Evolutionary conservation across 2,113 vertebrate genomes (phyloP).

Genomic region (Odontesthes bonariensis): DNA sequence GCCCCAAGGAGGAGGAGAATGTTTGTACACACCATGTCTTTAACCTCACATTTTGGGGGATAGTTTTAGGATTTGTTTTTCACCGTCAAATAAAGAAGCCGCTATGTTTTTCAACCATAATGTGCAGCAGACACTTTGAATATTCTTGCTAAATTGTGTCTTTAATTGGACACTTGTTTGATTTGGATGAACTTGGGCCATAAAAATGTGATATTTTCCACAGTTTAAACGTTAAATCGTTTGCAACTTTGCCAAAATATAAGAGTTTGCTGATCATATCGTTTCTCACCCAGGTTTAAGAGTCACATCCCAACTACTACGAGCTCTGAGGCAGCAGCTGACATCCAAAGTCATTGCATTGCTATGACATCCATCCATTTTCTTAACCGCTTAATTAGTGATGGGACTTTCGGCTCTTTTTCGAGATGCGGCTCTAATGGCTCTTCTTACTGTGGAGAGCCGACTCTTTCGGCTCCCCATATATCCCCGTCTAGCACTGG

Average conservation of each 20-base stretch:
- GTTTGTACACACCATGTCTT: conserved; percentile 55
- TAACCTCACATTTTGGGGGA: conserved; percentile 22
- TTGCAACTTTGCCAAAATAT: too few relatives aligned
- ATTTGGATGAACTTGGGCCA: neutral
- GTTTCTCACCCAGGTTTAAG: too few relatives aligned
- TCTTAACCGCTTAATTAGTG: too few relatives aligned
- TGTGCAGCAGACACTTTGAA: accelerated
- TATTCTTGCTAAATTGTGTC: neutral
- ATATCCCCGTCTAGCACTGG: too few relatives aligned
- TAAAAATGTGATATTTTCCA: too few relatives aligned
- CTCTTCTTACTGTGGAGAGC: too few relatives aligned
- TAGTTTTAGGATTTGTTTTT: neutral
- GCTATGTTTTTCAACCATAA: too few relatives aligned
- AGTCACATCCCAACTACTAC: conserved; percentile 9
- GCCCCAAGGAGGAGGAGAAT: conserved; percentile 31
- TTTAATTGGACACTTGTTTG: neutral
- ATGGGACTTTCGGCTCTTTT: too few relatives aligned
- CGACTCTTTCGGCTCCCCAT: too few relatives aligned
- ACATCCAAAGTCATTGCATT: conserved; percentile 11
- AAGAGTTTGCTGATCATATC: too few relatives aligned
- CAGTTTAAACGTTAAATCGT: too few relatives aligned
- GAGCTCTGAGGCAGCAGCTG: conserved; percentile 24
- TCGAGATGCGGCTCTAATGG: too few relatives aligned
- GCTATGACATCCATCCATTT: neutral
- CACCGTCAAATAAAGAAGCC: neutral